phyloP scores from a whole-genome alignment of 2,113 vertebrate genomes.

The Pterocles burchelli region DNA sequence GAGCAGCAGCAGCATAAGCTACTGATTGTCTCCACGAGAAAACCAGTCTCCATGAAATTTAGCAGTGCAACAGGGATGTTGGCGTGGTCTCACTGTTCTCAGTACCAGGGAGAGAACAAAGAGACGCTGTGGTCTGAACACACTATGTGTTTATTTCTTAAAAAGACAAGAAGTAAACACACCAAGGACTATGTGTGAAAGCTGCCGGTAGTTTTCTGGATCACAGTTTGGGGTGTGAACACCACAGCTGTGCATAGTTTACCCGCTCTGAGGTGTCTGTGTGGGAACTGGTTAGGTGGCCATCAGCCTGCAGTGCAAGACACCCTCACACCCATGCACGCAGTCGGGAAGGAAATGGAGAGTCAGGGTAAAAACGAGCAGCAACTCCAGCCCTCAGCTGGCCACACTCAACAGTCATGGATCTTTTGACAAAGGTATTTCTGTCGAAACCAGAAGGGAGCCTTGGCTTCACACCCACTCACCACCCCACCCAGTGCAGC shows the following conservation, averaged over 20 bases:
- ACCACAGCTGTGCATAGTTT: background rate
- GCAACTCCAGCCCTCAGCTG: background rate
- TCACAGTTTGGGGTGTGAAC: background rate
- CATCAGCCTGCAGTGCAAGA: background rate
- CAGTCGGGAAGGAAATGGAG: background rate
- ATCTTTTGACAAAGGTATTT: background rate
- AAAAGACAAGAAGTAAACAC: background rate
- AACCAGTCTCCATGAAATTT: background rate
- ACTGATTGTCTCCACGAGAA: background rate
- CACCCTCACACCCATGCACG: fast-evolving
- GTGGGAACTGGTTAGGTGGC: too few relatives aligned
- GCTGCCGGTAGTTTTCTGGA: background rate
- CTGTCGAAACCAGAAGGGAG: background rate
- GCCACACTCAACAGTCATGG: fast-evolving
- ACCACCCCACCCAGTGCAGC: fast-evolving
- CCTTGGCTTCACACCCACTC: fast-evolving
- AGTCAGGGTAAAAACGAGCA: background rate
- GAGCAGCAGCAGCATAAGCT: background rate
- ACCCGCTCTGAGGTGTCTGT: background rate
- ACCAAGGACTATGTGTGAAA: background rate
- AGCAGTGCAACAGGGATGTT: background rate
- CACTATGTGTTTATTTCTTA: background rate
- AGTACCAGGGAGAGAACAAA: background rate
- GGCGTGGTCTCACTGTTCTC: background rate
- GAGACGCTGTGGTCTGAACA: background rate